Percentiles rank a stretch among this genome's conserved stretches.
Conservation (phyloP, 2,113 vertebrate genomes). For the Paradoxurus hermaphroditus region DNA sequence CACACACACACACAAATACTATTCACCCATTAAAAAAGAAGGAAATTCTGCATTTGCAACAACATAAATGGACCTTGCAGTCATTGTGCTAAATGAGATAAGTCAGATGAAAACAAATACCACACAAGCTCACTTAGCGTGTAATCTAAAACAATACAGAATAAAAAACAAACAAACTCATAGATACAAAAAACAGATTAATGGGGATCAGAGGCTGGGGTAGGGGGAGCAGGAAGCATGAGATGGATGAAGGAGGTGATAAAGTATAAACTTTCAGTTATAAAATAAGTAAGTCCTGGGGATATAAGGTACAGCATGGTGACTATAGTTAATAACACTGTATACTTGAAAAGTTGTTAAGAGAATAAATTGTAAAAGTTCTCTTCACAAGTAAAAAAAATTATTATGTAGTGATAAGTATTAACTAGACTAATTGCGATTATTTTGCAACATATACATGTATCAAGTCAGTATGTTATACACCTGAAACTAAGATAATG, state of each 20-base stretch:
- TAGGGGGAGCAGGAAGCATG: not conserved
- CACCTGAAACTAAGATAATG: not conserved
- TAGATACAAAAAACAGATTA: not conserved
- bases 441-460: no score
- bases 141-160: not conserved
- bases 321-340: not conserved
- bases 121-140: not conserved
- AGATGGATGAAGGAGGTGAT: not conserved
- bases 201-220: not conserved
- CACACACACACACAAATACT: not conserved
- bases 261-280: not conserved
- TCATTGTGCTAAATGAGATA: not conserved
- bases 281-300: not conserved
- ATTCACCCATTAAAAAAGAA: not conserved
- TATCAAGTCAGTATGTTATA: not conserved
- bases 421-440: not conserved
- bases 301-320: not conserved
- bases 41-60: not conserved
- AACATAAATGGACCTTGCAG: not conserved
- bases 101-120: not conserved
- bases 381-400: not conserved
- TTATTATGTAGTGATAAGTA: not conserved
- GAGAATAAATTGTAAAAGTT: not conserved
- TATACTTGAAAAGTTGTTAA: not conserved
- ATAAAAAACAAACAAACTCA: not conserved